These are phyloP conservation scores for Ceyx cyanopectus DNA, from an alignment of 2,113 vertebrate genomes.

Conservation along the genomic window DNA sequence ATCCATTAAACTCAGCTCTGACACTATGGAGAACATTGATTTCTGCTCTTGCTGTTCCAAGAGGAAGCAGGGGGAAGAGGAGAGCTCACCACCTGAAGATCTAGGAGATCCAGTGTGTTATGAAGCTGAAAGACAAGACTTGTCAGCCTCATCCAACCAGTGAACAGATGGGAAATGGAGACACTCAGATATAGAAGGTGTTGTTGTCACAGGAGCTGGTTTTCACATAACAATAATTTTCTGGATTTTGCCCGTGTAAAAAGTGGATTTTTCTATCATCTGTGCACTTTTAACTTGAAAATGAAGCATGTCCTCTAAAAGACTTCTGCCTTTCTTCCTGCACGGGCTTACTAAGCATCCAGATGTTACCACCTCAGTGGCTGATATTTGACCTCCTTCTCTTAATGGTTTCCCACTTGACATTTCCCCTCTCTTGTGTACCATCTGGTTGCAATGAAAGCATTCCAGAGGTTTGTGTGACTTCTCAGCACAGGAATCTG, in stretches of 20 bases:
- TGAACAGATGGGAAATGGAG: not conserved
- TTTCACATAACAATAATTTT: not conserved
- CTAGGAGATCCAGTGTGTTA: not conserved
- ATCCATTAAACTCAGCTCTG: not conserved
- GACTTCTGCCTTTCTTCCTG: not conserved
- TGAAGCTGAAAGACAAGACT: not conserved
- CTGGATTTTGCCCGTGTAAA: not conserved
- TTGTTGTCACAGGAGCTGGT: not conserved
- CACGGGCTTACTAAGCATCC: not conserved
- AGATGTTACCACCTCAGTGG: slow-evolving; percentile 7
- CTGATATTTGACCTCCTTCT: slow-evolving; percentile 19
- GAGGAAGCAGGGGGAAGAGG: not conserved
- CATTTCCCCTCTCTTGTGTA: not conserved
- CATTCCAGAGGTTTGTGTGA: not conserved
- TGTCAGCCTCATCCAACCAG: not conserved
- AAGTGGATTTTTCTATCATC: not conserved
- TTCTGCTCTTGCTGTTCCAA: not conserved
- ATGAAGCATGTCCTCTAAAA: not conserved
- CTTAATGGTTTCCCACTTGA: slow-evolving; percentile 11
- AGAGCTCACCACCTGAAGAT: not conserved
- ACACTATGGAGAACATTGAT: not conserved
- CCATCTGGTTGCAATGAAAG: slow-evolving; percentile 45
- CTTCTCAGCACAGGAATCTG: slow-evolving; percentile 5
- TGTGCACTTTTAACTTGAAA: not conserved
- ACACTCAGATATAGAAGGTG: not conserved